Conservation (phyloP, 2,888 invertebrate species). For the Teleiodes luculella region DNA sequence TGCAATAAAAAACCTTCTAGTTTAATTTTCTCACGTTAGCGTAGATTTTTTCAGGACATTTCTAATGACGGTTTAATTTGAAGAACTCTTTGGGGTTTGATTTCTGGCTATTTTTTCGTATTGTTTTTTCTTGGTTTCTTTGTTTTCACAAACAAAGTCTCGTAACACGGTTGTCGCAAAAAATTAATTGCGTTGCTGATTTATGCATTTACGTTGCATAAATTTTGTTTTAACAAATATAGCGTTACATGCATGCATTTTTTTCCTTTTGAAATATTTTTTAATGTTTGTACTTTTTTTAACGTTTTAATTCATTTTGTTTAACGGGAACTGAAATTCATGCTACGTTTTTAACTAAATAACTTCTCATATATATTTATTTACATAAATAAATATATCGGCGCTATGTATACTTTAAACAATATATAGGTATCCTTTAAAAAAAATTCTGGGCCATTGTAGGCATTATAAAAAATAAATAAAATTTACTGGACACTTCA, state of each 20-base stretch:
- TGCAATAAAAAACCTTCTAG: constrained; percentile 44
- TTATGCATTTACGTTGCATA: constrained; percentile 61
- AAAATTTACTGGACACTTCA: too few relatives aligned
- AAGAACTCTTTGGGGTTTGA: constrained; percentile 77
- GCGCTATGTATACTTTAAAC: too few relatives aligned
- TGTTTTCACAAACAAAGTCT: constrained; percentile 75
- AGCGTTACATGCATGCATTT: background rate
- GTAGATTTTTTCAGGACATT: constrained; percentile 55
- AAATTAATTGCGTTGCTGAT: constrained; percentile 71
- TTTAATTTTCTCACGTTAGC: constrained; percentile 78
- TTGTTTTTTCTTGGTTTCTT: constrained; percentile 49
- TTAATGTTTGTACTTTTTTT: background rate
- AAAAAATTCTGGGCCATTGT: too few relatives aligned
- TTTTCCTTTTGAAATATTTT: background rate
- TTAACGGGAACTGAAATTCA: too few relatives aligned
- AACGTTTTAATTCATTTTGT: too few relatives aligned
- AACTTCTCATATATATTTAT: too few relatives aligned
- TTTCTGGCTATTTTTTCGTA: constrained; percentile 34
- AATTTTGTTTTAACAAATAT: constrained; percentile 22
- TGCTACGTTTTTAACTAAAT: too few relatives aligned
- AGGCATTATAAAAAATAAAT: too few relatives aligned
- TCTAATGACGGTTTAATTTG: constrained; percentile 77
- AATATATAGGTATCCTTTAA: too few relatives aligned
- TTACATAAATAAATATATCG: too few relatives aligned
- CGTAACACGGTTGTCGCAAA: constrained; percentile 74